Base-by-base conservation (phyloP, 2,888 invertebrate species). In the Hybos culiciformis region DNA sequence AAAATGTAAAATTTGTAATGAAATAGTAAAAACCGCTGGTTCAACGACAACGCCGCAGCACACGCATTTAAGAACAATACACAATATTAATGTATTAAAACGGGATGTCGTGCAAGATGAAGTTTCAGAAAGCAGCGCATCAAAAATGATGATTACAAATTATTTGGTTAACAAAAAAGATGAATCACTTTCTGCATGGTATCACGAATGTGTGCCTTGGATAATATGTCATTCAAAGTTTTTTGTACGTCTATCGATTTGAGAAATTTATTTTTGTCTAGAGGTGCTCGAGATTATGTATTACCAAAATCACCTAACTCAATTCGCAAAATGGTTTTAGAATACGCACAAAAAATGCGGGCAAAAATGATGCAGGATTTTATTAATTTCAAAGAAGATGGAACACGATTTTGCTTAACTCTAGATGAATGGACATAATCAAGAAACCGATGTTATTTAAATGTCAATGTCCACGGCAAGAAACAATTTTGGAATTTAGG, bases 321-420 rank as follows among this genome's bases (percentile, higher is more conserved):
- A 12, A 39, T 39, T 39, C 39, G 39, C n/a, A 39, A 39, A 39
- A 39, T 29, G 39, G 39, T 26, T 39, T 39, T 39, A 39, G 18
- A 12, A 39, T 29, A 39, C 39, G 39, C 39, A 15, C 39, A 39
- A 39, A 39, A 39, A 17, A 39, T 39, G 39, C 39, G 39, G 18
- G n/a, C 39, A 19, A 23, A 23, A 23, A 23, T 23, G 23, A 23
- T 23, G 29, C 9, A 29, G 12, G 55, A 4, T 37, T 37, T 23
- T 24, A 12, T 37, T 21, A 37, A n/a, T 23, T 23, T 24, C 23
- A 23, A 21, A 37, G 23, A 37, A 21, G 23, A 60, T 60, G 14
- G 78, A 84, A 45, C 74, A 29, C 29, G 29, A n/a, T 29, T 29
- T 29, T 29, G 29, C 11, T 29, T 29, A 29, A 29, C n/a, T 29